Conservation (phyloP, 2,797 vertebrate species). For the Phoebastria nigripes region DNA sequence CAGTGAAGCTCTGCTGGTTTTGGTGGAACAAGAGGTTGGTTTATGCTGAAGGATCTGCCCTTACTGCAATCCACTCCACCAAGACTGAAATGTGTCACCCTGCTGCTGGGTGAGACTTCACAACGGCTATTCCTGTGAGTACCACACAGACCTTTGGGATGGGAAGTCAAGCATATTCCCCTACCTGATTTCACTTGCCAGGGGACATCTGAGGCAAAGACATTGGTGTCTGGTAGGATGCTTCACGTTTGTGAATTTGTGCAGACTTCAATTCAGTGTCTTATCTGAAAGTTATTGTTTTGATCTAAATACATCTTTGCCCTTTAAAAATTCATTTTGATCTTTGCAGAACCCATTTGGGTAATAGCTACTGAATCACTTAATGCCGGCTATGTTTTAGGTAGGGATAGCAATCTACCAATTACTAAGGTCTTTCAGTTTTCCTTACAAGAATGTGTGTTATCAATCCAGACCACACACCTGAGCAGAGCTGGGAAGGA, state of each 20-base stretch:
- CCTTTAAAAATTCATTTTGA: neutral
- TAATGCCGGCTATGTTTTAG: neutral
- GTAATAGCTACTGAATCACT: neutral
- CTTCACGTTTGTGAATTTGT: neutral
- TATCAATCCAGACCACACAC: neutral
- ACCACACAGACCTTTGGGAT: neutral
- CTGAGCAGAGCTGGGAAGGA: neutral
- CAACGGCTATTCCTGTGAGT: neutral
- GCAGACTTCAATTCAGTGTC: neutral
- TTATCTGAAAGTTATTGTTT: neutral
- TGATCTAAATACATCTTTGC: neutral
- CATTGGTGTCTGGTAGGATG: neutral
- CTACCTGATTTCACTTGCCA: neutral
- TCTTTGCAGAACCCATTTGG: neutral
- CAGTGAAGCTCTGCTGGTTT: neutral
- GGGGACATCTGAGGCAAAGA: neutral
- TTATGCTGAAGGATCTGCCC: neutral
- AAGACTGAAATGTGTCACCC: neutral
- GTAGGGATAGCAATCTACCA: neutral
- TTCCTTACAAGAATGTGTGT: neutral
- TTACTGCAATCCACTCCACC: neutral
- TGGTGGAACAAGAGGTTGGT: neutral
- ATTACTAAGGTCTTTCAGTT: neutral
- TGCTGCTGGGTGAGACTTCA: neutral
- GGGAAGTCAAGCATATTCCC: neutral